phyloP scores from a whole-genome alignment of 2,888 invertebrate species.

The Antheraea assamensis region DNA sequence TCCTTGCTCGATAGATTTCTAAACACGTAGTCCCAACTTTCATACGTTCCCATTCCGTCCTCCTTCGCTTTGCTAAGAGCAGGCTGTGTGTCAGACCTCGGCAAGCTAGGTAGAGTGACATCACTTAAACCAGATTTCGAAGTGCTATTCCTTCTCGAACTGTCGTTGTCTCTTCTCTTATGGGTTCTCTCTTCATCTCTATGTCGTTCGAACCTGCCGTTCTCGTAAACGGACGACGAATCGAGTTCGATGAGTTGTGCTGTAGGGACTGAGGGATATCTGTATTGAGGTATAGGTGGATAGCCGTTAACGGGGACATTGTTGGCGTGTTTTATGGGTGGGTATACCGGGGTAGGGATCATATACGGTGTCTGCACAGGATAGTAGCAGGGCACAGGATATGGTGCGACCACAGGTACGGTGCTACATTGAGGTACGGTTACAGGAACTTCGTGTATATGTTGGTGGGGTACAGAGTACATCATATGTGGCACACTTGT shows the following conservation, averaged over 20 bases:
- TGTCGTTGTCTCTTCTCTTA: constrained; percentile 51
- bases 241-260: constrained; percentile 87
- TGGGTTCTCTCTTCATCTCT: constrained; percentile 56
- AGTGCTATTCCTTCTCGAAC: constrained; percentile 63
- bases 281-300: constrained; percentile 61
- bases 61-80: constrained; percentile 80
- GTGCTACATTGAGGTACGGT: constrained; percentile 51
- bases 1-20: constrained; percentile 88
- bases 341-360: constrained; percentile 72
- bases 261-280: constrained; percentile 83
- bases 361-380: constrained; percentile 75
- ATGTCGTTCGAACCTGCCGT: constrained; percentile 61
- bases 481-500: constrained; percentile 51
- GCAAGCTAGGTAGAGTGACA: constrained; percentile 67
- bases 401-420: constrained; percentile 64
- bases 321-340: constrained; percentile 72
- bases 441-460: constrained; percentile 48
- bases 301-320: constrained; percentile 76
- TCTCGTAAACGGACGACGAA: constrained; percentile 66
- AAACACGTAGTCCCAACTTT: constrained; percentile 92
- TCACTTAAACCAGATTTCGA: constrained; percentile 72
- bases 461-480: constrained; percentile 50
- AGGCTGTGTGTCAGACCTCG: constrained; percentile 76
- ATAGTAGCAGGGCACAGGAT: constrained; percentile 72
- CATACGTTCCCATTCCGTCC: constrained; percentile 86